phyloP scores from a whole-genome alignment of 2,888 invertebrate genomes.

The Melanargia galathea region DNA sequence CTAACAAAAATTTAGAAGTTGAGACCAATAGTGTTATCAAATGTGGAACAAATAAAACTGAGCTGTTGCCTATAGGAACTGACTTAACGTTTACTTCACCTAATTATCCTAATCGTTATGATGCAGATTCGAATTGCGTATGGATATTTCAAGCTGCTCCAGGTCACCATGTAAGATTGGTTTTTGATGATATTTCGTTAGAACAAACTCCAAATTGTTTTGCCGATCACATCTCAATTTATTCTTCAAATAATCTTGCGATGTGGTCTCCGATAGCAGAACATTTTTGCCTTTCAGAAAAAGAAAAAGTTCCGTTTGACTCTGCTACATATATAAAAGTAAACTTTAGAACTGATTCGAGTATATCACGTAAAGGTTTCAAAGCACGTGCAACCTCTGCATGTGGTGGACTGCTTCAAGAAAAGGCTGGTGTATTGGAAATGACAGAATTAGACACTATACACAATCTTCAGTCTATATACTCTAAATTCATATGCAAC shows the following conservation, averaged over 20 bases:
- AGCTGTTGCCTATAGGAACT: conserved; percentile 50
- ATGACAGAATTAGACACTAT: conserved; percentile 49
- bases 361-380: conserved; percentile 86
- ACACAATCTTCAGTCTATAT: conserved; percentile 5
- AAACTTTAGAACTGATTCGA: conserved; percentile 84
- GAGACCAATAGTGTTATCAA: conserved; percentile 47
- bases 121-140: conserved; percentile 83
- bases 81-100: conserved; percentile 86
- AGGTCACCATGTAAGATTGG: conserved; percentile 84
- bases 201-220: conserved; percentile 82
- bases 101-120: conserved; percentile 88
- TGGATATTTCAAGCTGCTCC: conserved; percentile 86
- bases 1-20: conserved; percentile 39
- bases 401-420: conserved; percentile 87
- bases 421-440: conserved; percentile 80
- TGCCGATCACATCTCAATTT: conserved; percentile 85
- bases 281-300: conserved; percentile 77
- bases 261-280: conserved; percentile 80
- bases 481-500: conserved; percentile 77
- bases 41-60: conserved; percentile 66
- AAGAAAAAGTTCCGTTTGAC: conserved; percentile 53
- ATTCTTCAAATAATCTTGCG: conserved; percentile 72
- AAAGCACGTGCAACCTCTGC: conserved; percentile 76
- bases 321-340: conserved; percentile 84
- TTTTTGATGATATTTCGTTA: conserved; percentile 81